These are phyloP conservation scores for Spheniscus mendiculus DNA, from an alignment of 2,113 vertebrate species.

Conservation along the genomic window DNA sequence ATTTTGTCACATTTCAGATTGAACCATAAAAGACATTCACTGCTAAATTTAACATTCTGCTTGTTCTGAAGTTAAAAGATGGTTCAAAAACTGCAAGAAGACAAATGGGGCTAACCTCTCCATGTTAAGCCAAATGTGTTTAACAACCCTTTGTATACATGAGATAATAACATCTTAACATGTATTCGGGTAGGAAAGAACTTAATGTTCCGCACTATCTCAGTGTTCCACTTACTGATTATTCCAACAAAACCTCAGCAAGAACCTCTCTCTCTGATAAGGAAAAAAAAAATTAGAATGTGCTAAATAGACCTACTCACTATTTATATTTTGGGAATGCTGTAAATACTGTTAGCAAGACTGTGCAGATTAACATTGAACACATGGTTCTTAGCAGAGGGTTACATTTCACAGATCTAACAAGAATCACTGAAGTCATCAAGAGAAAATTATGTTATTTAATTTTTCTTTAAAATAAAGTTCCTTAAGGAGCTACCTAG, in stretches of 20 bases:
- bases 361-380: not conserved
- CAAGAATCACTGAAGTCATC: not conserved
- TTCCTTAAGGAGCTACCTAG: not conserved
- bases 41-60: not conserved
- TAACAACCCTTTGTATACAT: not conserved
- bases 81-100: not conserved
- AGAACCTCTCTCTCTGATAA: not conserved
- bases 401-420: not conserved
- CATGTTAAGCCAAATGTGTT: not conserved
- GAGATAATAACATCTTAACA: not conserved
- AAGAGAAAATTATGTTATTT: not conserved
- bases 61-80: not conserved
- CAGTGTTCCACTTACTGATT: not conserved
- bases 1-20: not conserved
- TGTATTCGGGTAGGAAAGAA: not conserved
- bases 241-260: not conserved
- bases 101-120: not conserved
- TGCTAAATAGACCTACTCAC: not conserved
- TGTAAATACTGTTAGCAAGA: not conserved
- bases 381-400: not conserved
- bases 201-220: not conserved
- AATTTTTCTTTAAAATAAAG: not conserved
- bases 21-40: not conserved
- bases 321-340: not conserved
- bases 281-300: not conserved